phyloP scores from a whole-genome alignment of 1,140 invertebrate genomes.

The Ips nitidus region DNA sequence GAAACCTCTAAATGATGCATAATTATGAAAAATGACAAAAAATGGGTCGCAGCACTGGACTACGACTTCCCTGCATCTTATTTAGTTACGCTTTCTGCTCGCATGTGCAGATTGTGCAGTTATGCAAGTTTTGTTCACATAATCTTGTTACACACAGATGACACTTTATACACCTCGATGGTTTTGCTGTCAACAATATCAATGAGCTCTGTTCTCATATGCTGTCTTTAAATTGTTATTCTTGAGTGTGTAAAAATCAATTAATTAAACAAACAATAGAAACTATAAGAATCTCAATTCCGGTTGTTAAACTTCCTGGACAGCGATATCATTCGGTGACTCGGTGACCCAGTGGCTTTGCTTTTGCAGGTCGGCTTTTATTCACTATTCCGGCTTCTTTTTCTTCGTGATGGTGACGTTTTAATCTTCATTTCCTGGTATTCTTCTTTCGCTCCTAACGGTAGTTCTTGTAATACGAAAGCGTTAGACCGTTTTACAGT shows the following conservation, averaged over 20 bases:
- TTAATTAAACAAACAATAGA: background rate
- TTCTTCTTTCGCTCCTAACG: slow-evolving; percentile 1
- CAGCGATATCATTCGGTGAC: background rate
- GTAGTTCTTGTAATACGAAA: background rate
- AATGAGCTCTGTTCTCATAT: too few species aligned
- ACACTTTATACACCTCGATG: too few species aligned
- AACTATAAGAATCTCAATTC: background rate
- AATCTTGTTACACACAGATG: too few species aligned
- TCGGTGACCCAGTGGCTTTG: slow-evolving; percentile 1
- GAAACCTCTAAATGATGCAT: background rate
- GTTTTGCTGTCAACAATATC: too few species aligned
- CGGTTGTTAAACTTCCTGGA: background rate
- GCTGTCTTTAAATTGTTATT: too few species aligned
- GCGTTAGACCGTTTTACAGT: too few species aligned
- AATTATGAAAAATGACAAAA: background rate
- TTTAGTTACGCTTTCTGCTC: background rate
- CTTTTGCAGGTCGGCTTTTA: background rate
- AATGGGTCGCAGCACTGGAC: too few species aligned
- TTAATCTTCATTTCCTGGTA: slow-evolving; percentile 2
- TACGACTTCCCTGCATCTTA: too few species aligned
- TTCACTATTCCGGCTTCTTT: too few species aligned
- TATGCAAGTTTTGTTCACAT: too few species aligned
- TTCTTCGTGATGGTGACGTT: background rate
- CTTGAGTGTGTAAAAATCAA: too few species aligned
- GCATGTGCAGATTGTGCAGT: background rate